Conservation (phyloP, 2,113 vertebrate genomes). For the Bambusicola thoracicus region DNA sequence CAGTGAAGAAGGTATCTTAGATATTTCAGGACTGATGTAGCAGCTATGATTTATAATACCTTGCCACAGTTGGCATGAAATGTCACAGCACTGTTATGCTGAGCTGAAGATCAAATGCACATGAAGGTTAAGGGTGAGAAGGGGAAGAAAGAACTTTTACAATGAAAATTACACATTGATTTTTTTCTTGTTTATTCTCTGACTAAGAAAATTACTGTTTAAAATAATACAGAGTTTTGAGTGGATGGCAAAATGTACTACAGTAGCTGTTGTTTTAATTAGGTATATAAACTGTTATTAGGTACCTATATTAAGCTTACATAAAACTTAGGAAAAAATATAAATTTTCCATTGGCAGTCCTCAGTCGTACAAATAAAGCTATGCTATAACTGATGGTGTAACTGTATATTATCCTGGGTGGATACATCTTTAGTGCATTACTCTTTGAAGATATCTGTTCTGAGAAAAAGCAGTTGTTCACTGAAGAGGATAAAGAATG, state of each 20-base stretch:
- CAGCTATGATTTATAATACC: conserved; percentile 49
- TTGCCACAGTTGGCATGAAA: conserved; percentile 45
- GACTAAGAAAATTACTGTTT: neutral
- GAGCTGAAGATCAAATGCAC: conserved; percentile 21
- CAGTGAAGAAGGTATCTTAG: conserved; percentile 25
- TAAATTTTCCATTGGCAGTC: neutral
- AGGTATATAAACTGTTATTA: neutral
- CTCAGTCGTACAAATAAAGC: neutral
- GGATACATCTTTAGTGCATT: conserved; percentile 59
- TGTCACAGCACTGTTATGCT: conserved; percentile 10
- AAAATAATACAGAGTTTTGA: neutral
- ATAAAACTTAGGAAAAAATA: neutral
- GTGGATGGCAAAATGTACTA: neutral
- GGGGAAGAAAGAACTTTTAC: neutral
- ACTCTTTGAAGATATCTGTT: conserved; percentile 47
- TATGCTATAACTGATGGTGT: neutral
- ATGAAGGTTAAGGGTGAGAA: neutral
- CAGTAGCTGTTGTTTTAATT: neutral
- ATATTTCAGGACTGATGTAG: neutral
- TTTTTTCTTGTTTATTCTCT: neutral
- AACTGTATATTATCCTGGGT: neutral
- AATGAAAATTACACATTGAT: neutral
- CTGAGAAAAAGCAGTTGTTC: conserved; percentile 45
- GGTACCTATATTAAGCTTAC: neutral
- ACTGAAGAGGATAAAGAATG: conserved; percentile 61